These are phyloP conservation scores for Villa cingulata DNA, from an alignment of 2,888 invertebrate genomes.

Conservation along the genomic window DNA sequence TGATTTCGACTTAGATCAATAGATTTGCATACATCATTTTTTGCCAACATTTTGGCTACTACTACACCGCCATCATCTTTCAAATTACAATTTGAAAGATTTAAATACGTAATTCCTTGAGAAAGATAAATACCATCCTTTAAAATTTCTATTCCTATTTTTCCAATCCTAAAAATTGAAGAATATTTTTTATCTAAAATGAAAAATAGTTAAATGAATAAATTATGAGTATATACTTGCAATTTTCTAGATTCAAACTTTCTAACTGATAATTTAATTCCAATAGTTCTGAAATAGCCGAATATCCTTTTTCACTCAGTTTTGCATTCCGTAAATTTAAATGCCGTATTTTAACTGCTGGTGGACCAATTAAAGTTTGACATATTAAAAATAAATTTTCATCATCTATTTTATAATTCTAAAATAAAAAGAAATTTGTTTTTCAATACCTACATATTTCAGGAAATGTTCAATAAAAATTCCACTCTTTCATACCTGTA, in stretches of 20 bases:
- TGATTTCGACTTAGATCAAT: conserved; percentile 12
- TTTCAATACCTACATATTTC: too few relatives aligned
- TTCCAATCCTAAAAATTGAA: conserved; percentile 11
- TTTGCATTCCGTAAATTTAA: conserved; percentile 7
- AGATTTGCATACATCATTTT: conserved; percentile 4
- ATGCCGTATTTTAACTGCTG: not conserved
- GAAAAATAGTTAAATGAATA: too few relatives aligned
- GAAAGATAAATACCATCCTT: conserved; percentile 9
- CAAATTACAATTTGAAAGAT: conserved; percentile 11
- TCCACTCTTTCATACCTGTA: too few relatives aligned
- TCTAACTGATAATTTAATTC: conserved; percentile 1
- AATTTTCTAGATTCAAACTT: conserved; percentile 10
- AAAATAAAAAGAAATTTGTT: too few relatives aligned
- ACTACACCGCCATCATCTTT: conserved; percentile 10
- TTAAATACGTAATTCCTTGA: conserved; percentile 5
- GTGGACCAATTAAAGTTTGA: conserved; percentile 2
- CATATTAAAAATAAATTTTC: conserved; percentile 5
- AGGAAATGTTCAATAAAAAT: not conserved
- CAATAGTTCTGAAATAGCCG: conserved; percentile 6
- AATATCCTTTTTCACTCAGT: conserved; percentile 6
- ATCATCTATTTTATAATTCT: not conserved
- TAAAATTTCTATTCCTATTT: conserved; percentile 6
- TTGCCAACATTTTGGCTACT: conserved; percentile 2
- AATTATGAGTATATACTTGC: not conserved
- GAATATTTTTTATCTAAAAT: too few relatives aligned